Conservation (phyloP, 1,140 invertebrate genomes). For the Brachionus sp. region DNA sequence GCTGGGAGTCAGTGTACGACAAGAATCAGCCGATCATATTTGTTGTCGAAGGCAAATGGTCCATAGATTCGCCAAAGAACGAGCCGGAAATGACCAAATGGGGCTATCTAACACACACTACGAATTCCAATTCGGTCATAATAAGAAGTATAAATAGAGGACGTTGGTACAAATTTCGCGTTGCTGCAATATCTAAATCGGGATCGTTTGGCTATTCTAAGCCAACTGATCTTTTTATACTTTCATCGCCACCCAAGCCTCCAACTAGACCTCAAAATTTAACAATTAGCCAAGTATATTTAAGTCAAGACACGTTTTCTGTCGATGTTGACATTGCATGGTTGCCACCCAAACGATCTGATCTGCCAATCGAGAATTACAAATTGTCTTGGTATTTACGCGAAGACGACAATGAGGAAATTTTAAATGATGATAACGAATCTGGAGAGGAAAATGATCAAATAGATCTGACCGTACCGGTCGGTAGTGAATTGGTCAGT, state of each 20-base stretch:
- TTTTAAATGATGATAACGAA: background rate
- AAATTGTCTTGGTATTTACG: constrained; percentile 2
- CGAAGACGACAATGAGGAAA: background rate
- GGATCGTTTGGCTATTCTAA: constrained; percentile 16
- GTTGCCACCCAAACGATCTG: background rate
- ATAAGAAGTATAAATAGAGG: constrained; percentile 23
- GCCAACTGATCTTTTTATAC: constrained; percentile 16
- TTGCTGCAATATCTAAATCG: background rate
- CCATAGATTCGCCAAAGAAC: background rate
- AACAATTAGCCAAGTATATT: background rate
- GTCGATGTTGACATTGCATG: constrained; percentile 1
- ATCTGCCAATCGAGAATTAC: constrained; percentile 18
- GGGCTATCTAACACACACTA: constrained; percentile 38
- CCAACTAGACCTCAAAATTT: constrained; percentile 38
- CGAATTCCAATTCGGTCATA: constrained; percentile 10
- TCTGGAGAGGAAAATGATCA: background rate
- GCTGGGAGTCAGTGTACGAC: constrained; percentile 11
- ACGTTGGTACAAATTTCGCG: constrained; percentile 40
- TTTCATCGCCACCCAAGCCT: constrained; percentile 19
- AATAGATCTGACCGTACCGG: background rate
- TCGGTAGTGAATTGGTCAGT: background rate
- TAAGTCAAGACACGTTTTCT: background rate
- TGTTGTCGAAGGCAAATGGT: constrained; percentile 38
- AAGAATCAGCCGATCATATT: constrained; percentile 8
- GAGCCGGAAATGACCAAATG: constrained; percentile 41